Conservation (phyloP, 2,888 invertebrate genomes). For the Coecobrya sp. region DNA sequence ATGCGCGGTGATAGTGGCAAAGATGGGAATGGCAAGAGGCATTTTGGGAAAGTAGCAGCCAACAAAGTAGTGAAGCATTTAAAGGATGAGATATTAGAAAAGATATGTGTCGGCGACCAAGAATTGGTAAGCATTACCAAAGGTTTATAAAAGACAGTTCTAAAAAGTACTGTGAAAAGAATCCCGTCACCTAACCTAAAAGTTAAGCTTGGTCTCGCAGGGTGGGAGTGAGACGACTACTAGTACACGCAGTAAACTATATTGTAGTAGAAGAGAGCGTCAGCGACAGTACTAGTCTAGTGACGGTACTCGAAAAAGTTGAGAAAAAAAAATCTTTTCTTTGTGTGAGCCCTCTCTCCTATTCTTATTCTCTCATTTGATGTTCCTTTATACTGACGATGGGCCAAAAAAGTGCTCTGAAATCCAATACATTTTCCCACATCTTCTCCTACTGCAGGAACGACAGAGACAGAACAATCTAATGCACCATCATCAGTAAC, state of each 20-base stretch:
- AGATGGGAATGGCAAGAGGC: not conserved
- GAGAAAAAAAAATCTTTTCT: slow-evolving; percentile 33
- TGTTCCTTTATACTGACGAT: slow-evolving; percentile 43
- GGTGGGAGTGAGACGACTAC: slow-evolving; percentile 39
- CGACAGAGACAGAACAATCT: slow-evolving; percentile 38
- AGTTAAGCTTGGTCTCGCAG: slow-evolving; percentile 10
- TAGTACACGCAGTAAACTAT: not conserved
- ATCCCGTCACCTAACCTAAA: slow-evolving; percentile 24
- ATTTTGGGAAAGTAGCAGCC: not conserved
- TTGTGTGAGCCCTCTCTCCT: slow-evolving; percentile 47
- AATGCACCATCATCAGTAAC: slow-evolving; percentile 20
- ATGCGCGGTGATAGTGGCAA: slow-evolving; percentile 12
- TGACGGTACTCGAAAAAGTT: slow-evolving; percentile 54
- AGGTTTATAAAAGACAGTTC: slow-evolving; percentile 17
- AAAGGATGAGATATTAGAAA: not conserved
- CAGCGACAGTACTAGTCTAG: slow-evolving; percentile 13
- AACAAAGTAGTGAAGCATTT: slow-evolving; percentile 48
- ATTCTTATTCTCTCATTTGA: slow-evolving; percentile 34
- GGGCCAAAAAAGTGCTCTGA: slow-evolving; percentile 57
- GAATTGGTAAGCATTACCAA: slow-evolving; percentile 20
- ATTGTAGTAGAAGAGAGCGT: not conserved
- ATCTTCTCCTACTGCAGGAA: not conserved
- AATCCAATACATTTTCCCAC: slow-evolving; percentile 66
- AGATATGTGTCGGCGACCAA: not conserved
- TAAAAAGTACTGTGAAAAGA: not conserved